Evolutionary conservation across 2,888 invertebrate genomes (phyloP).

Genomic region (Aporophyla nigra): DNA sequence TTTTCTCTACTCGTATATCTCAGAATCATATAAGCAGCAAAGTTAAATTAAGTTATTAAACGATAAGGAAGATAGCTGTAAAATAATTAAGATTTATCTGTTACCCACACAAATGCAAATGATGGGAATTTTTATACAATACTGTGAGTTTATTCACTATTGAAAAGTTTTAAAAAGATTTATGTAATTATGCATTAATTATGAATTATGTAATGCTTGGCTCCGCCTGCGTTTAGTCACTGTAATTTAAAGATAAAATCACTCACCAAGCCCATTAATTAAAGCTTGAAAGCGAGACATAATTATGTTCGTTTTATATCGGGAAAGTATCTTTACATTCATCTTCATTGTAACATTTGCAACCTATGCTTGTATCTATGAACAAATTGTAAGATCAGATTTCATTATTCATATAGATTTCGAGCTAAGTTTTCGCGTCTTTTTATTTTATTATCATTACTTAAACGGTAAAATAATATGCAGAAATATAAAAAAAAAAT

Average conservation of each 20-base stretch:
- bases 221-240: conserved; percentile 66
- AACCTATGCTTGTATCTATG: not conserved
- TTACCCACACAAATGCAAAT: conserved; percentile 58
- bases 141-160: conserved; percentile 57
- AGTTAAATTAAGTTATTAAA: conserved; percentile 65
- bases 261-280: conserved; percentile 46
- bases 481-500: not conserved
- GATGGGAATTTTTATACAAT: conserved; percentile 66
- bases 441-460: not conserved
- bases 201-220: conserved; percentile 58
- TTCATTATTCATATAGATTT: not conserved
- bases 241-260: conserved; percentile 55
- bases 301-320: conserved; percentile 38
- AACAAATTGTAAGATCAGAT: not conserved
- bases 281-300: conserved; percentile 43
- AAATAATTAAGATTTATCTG: conserved; percentile 65
- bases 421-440: not conserved
- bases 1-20: conserved; percentile 20
- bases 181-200: conserved; percentile 58
- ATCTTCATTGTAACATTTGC: conserved; percentile 29
- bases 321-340: conserved; percentile 33
- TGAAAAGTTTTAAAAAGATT: conserved; percentile 56
- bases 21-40: conserved; percentile 18
- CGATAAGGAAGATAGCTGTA: conserved; percentile 57
- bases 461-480: not conserved